Conservation (phyloP, 1,140 invertebrate genomes). For the Drosophila grimshawi region DNA sequence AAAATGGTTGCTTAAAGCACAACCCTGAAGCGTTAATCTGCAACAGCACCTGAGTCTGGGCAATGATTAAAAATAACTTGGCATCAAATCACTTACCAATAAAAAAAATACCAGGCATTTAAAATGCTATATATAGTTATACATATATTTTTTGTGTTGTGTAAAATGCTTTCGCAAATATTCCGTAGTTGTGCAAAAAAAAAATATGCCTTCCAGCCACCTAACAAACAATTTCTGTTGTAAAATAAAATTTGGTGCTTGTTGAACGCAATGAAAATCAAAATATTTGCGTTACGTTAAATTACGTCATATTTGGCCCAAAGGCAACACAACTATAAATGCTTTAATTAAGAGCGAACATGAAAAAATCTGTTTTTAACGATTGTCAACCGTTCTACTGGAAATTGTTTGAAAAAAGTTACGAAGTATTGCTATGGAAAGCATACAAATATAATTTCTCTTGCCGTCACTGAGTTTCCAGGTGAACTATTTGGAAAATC, state of each 20-base stretch:
- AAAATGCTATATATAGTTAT: background rate
- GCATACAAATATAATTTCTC: too few relatives aligned
- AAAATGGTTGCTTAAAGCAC: constrained; percentile 17
- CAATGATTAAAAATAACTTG: constrained; percentile 43
- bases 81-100: constrained; percentile 1
- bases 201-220: background rate
- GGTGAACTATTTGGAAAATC: too few relatives aligned
- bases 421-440: too few relatives aligned
- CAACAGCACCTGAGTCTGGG: constrained; percentile 6
- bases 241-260: background rate
- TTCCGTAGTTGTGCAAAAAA: background rate
- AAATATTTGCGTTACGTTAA: constrained; percentile 5
- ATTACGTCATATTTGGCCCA: background rate
- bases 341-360: background rate
- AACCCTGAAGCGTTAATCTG: constrained; percentile 19
- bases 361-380: background rate
- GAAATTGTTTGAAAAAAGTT: background rate
- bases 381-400: background rate
- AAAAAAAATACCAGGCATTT: background rate
- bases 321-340: constrained; percentile 3
- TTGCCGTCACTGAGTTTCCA: too few relatives aligned
- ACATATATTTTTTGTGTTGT: background rate
- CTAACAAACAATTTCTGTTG: constrained; percentile 6
- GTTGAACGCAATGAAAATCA: background rate
- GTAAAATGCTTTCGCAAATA: constrained; percentile 2